These are phyloP conservation scores for Hyperoplus lanceolatus DNA, from an alignment of 2,797 vertebrate species.

Conservation along the genomic window DNA sequence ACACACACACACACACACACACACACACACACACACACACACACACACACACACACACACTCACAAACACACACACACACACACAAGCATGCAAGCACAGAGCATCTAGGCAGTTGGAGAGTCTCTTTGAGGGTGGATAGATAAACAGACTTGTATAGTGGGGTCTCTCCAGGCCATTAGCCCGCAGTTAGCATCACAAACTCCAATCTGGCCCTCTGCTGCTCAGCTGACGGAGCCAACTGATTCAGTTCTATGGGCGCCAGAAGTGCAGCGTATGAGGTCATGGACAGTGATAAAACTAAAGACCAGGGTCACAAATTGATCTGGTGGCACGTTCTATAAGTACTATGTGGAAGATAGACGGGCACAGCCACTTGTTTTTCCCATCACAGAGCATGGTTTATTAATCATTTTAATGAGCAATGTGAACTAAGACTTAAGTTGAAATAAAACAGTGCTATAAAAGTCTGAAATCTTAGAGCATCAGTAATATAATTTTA, in stretches of 20 bases:
- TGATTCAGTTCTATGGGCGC: conserved; percentile 41
- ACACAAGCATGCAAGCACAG: conserved; percentile 26
- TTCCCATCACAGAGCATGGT: background rate
- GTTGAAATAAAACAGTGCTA: background rate
- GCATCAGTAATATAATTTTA: background rate
- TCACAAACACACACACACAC: conserved; percentile 6
- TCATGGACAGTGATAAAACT: conserved; percentile 27
- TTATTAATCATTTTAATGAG: background rate
- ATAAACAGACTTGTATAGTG: conserved; percentile 74
- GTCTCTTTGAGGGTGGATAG: conserved; percentile 66
- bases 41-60: conserved; percentile 1
- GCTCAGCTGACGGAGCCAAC: conserved; percentile 41
- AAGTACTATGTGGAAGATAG: background rate
- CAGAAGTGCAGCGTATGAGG: conserved; percentile 42
- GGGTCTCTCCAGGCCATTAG: conserved; percentile 75
- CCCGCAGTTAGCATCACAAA: conserved; percentile 72
- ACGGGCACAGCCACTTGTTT: background rate
- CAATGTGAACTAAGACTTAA: background rate
- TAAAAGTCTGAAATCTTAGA: background rate
- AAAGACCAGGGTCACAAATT: conserved; percentile 25
- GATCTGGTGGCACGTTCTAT: conserved; percentile 19
- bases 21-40: background rate
- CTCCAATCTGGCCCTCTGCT: conserved; percentile 58
- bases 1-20: conserved; percentile 23
- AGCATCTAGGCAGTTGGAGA: conserved; percentile 64